These are phyloP conservation scores for Athetis lepigone DNA, from an alignment of 2,888 invertebrate genomes.

Conservation along the genomic window DNA sequence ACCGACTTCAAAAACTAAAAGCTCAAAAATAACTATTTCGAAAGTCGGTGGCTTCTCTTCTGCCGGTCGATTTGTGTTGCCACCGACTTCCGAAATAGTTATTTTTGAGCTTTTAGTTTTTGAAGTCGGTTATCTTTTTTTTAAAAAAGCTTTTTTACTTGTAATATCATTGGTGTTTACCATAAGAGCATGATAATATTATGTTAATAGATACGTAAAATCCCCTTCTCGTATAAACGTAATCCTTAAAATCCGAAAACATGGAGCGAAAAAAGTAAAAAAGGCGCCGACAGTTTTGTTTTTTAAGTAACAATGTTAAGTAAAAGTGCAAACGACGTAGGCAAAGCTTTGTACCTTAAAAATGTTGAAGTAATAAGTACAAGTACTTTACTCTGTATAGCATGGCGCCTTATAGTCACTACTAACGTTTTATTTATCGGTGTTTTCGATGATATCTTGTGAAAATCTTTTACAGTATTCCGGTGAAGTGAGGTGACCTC, in stretches of 20 bases:
- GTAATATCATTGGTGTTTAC: conserved; percentile 19
- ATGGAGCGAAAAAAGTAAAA: conserved; percentile 48
- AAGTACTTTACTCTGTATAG: conserved; percentile 70
- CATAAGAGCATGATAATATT: conserved; percentile 26
- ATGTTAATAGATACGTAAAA: conserved; percentile 39
- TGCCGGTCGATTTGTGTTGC: too few species aligned
- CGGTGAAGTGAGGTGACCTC: too few species aligned
- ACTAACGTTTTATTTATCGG: too few species aligned
- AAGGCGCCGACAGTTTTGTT: conserved; percentile 67
- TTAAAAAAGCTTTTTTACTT: too few species aligned
- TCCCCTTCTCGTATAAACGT: conserved; percentile 38
- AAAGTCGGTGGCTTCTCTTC: too few species aligned
- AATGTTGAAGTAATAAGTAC: conserved; percentile 73
- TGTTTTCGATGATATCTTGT: conserved; percentile 4
- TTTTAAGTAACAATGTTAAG: conserved; percentile 71
- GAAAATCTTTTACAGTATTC: too few species aligned
- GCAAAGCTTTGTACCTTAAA: conserved; percentile 69
- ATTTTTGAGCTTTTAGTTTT: too few species aligned
- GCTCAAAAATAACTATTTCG: too few species aligned
- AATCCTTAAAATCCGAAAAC: conserved; percentile 59
- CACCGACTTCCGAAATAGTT: too few species aligned
- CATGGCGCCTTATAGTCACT: conserved; percentile 56
- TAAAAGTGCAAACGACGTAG: conserved; percentile 70
- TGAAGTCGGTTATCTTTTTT: too few species aligned
- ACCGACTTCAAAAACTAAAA: too few species aligned